Conservation (phyloP, 2,797 vertebrate species). For the Antennarius maculatus region DNA sequence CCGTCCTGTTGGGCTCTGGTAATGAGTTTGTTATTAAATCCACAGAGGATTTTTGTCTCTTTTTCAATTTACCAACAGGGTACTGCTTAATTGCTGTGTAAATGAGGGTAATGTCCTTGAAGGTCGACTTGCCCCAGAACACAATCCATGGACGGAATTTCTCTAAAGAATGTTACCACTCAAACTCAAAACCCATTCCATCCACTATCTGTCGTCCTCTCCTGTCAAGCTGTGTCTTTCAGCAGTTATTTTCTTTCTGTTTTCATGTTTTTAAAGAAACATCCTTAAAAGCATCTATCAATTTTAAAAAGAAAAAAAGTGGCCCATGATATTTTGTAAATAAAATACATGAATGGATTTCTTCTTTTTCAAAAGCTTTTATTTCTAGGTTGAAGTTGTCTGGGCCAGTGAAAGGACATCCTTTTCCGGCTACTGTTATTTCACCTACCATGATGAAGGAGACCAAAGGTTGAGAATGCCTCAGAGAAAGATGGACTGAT, state of each 20-base stretch:
- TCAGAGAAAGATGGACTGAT: constrained; percentile 42
- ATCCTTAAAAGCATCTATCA: constrained; percentile 24
- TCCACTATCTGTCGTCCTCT: constrained; percentile 21
- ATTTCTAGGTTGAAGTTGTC: constrained; percentile 13
- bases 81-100: constrained; percentile 81
- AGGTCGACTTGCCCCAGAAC: constrained; percentile 71
- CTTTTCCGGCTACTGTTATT: constrained; percentile 40
- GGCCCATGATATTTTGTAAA: constrained; percentile 19
- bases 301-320: constrained; percentile 18
- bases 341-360: constrained; percentile 49
- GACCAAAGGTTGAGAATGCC: constrained; percentile 57
- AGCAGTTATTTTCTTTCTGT: constrained; percentile 5
- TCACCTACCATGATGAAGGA: constrained; percentile 39
- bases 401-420: constrained; percentile 23
- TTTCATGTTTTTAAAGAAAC: constrained; percentile 9
- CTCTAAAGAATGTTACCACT: constrained; percentile 37
- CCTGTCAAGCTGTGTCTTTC: constrained; percentile 22
- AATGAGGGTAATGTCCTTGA: constrained; percentile 81
- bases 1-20: constrained; percentile 81
- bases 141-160: constrained; percentile 48
- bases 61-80: constrained; percentile 82
- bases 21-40: constrained; percentile 87
- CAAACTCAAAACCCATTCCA: constrained; percentile 40
- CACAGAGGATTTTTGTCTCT: constrained; percentile 79
- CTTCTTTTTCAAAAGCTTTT: constrained; percentile 36